Conservation (phyloP, 2,888 invertebrate genomes). For the Xestia sexstrigata region DNA sequence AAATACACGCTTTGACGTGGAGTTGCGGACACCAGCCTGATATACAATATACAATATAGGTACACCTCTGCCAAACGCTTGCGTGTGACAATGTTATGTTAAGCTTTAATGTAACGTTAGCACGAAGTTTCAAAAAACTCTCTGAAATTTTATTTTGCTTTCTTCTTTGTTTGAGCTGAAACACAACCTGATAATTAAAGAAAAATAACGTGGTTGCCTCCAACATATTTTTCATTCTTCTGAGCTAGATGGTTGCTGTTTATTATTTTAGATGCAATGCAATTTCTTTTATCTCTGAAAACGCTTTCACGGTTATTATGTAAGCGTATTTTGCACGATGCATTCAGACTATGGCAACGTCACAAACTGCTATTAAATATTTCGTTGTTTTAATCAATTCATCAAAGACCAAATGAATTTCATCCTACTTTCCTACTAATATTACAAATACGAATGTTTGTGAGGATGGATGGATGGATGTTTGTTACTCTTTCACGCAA, state of each 20-base stretch:
- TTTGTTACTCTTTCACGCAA: no score
- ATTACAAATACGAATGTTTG: no score
- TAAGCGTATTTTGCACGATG: not conserved
- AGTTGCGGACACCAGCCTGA: no score
- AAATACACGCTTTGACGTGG: no score
- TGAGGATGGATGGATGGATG: no score
- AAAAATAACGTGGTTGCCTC: conserved; percentile 11
- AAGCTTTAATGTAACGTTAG: not conserved
- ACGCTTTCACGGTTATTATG: not conserved
- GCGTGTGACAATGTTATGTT: no score
- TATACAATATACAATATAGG: no score
- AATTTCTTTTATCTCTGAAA: conserved; percentile 31
- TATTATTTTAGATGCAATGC: conserved; percentile 18
- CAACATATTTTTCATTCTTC: conserved; percentile 28
- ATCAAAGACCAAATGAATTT: not conserved
- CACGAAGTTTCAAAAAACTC: not conserved
- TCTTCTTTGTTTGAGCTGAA: not conserved
- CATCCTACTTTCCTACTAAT: no score
- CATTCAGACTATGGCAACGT: not conserved
- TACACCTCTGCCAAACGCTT: no score
- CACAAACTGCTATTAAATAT: not conserved
- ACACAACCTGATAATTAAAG: conserved; percentile 20
- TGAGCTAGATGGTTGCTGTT: not conserved
- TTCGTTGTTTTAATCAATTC: not conserved
- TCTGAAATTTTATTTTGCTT: not conserved